phyloP scores from a whole-genome alignment of 2,113 vertebrate genomes.

The Dasyurus viverrinus region DNA sequence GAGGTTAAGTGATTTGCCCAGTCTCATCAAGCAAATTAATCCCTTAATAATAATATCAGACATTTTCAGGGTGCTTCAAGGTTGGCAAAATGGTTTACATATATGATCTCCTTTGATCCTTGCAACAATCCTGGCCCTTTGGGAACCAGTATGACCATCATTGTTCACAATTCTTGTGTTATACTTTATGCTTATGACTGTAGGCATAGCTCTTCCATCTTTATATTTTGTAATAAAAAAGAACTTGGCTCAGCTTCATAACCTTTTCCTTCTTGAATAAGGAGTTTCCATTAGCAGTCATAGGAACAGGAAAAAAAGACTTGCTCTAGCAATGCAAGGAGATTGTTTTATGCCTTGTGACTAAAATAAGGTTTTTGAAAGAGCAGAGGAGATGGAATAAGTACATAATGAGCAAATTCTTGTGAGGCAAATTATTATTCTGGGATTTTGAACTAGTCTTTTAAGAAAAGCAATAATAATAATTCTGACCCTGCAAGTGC shows the following conservation, averaged over 20 bases:
- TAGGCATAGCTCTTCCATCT: conserved; percentile 66
- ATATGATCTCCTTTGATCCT: background rate
- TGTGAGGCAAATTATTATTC: conserved; percentile 80
- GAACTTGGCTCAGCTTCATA: conserved; percentile 77
- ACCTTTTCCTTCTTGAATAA: conserved; percentile 81
- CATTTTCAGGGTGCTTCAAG: background rate
- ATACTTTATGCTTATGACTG: conserved; percentile 52
- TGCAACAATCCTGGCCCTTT: background rate
- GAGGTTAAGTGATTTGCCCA: background rate
- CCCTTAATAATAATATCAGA: background rate
- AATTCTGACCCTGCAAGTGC: conserved; percentile 45
- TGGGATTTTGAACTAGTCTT: conserved; percentile 74
- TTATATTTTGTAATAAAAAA: conserved; percentile 72
- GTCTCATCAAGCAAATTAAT: background rate
- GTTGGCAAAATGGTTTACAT: background rate
- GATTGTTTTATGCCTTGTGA: conserved; percentile 79
- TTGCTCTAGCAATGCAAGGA: conserved; percentile 76
- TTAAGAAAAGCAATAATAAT: conserved; percentile 69
- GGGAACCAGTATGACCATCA: background rate
- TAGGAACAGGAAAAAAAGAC: conserved; percentile 77
- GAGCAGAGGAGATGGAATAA: conserved; percentile 66
- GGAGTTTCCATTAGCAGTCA: conserved; percentile 80
- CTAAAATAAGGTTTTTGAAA: conserved; percentile 73
- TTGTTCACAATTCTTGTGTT: conserved; percentile 15
- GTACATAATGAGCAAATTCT: conserved; percentile 79